Percentiles rank a stretch among this genome's conserved stretches.
Conservation (phyloP, 2,797 vertebrate genomes). For the Poecilia picta region DNA sequence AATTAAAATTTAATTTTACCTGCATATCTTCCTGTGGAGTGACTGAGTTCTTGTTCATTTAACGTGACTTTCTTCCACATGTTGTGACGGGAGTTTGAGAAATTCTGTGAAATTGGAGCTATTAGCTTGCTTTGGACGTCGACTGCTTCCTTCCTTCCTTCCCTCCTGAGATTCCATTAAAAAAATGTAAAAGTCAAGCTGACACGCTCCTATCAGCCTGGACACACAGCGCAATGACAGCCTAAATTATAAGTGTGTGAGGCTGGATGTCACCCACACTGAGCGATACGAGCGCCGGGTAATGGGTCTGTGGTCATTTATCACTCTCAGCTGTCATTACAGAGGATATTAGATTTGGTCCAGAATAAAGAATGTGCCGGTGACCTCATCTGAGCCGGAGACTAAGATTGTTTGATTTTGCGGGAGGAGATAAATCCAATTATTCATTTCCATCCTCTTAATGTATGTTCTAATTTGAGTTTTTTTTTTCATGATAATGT, state of each 20-base stretch:
- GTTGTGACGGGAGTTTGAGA: conserved; percentile 33
- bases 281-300: conserved; percentile 48
- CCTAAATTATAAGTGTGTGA: conserved; percentile 27
- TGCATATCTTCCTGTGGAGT: conserved; percentile 9
- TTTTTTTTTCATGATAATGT: background rate
- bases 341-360: conserved; percentile 60
- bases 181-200: conserved; percentile 57
- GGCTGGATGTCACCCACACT: conserved; percentile 56
- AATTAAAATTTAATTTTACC: conserved; percentile 13
- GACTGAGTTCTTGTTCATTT: conserved; percentile 11
- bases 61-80: conserved; percentile 2
- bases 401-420: conserved; percentile 16
- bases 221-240: conserved; percentile 41
- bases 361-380: conserved; percentile 48
- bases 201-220: conserved; percentile 45
- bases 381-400: conserved; percentile 48
- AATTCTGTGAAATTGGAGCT: conserved; percentile 50
- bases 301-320: conserved; percentile 48
- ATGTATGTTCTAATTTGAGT: conserved; percentile 6
- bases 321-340: conserved; percentile 51
- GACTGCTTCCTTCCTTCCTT: conserved; percentile 37
- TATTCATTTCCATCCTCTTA: background rate
- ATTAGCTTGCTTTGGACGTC: conserved; percentile 54
- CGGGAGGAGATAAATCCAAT: conserved; percentile 20
- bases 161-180: conserved; percentile 58